phyloP scores from a whole-genome alignment of 2,797 vertebrate species.

The Gypaetus barbatus region DNA sequence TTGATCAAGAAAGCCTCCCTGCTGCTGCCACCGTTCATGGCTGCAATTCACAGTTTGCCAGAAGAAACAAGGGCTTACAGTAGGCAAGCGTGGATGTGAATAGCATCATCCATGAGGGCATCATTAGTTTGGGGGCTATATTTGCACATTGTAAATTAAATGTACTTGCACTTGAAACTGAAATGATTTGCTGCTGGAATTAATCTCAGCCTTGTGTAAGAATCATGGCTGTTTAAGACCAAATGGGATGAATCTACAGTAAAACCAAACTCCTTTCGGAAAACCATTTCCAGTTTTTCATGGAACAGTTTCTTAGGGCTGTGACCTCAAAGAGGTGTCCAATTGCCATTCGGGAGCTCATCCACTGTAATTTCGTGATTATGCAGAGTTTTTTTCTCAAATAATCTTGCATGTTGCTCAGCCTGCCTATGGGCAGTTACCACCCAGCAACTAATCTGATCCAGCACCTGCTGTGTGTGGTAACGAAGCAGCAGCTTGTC shows the following conservation, averaged over 20 bases:
- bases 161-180: not conserved
- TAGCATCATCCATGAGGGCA: not conserved
- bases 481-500: not conserved
- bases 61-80: not conserved
- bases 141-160: not conserved
- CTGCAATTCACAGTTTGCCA: not conserved
- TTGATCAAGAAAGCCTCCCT: not conserved
- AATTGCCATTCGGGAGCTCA: not conserved
- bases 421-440: not conserved
- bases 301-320: not conserved
- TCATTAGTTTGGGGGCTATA: not conserved
- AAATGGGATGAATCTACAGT: not conserved
- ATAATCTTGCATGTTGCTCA: not conserved
- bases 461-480: not conserved
- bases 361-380: not conserved
- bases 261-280: not conserved
- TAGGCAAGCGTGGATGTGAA: not conserved
- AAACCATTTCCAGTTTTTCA: not conserved
- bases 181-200: not conserved
- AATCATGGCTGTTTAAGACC: not conserved
- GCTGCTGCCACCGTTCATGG: fast-evolving
- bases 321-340: not conserved
- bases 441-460: not conserved
- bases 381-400: not conserved
- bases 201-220: not conserved